Base-by-base conservation (phyloP, 2,888 invertebrate genomes). In the Hydrotaea cyrtoneurina region DNA sequence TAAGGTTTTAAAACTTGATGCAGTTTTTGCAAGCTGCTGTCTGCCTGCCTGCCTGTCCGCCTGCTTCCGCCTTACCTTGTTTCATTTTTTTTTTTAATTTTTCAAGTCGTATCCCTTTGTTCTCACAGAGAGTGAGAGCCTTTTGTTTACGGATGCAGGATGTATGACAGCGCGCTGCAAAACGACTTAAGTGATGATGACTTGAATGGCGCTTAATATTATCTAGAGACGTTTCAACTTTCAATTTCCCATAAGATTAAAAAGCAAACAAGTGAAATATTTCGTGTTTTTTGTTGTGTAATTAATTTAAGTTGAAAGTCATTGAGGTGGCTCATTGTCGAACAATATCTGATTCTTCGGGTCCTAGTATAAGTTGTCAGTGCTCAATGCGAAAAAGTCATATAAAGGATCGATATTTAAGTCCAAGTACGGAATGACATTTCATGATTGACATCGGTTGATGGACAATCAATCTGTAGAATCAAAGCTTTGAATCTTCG, bases 21-120 rank as follows among this genome's bases (percentile, higher is more conserved):
- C 21, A 11, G 0, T 66, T 39, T 66, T 66, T 43, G 43, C 21
- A 21, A 36, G 26, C 17, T 36, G 39, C 23, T 66, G 64, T 8
- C 39, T 64, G 36, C 62, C 62, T 62, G 43, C 57, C n/a, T n/a
- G n/a, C n/a, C n/a, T 69, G 39, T 69, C 21, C 39, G 23, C 23
- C 53, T 43, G 59, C 11, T 13, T 39, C 39, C 8, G 39, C 13
- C 10, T n/a, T n/a, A n/a, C n/a, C 7, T 64, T 13, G 43, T 2
- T 15, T 13, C 39, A 5, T 76, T 71, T 15, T 53, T 76, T 76
- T 19, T 76, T 23, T 50, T 53, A 59, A 55, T 23, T 57, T 46
- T 75, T 72, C 26, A 62, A 76, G 19, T 72, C 64, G 59, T 13
- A n/a, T 66, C 31, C 26, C 31, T 76, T 76, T 57, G 69, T 73